Percentiles rank a stretch among this genome's conserved stretches.
These are phyloP conservation scores for Tragulus kanchil DNA, from an alignment of 2,113 vertebrate genomes.

Conservation along the genomic window DNA sequence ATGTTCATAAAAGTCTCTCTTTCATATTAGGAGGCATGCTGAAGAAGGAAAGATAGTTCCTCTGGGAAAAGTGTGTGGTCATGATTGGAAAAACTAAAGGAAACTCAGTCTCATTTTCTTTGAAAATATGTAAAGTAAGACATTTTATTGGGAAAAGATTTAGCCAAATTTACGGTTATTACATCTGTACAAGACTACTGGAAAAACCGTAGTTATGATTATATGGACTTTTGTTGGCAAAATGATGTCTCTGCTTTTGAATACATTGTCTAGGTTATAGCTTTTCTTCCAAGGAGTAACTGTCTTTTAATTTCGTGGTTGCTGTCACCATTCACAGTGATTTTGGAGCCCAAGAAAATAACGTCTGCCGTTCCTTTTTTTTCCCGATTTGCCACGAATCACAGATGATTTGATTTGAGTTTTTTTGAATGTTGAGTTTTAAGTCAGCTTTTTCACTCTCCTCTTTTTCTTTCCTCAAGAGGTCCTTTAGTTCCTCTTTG, in stretches of 20 bases:
- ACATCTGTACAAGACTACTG: no score
- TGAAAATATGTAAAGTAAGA: slow-evolving; percentile 38
- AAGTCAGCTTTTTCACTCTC: not conserved
- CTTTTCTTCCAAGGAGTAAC: not conserved
- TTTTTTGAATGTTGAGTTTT: not conserved
- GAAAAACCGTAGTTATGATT: no score
- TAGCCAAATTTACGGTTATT: slow-evolving; percentile 34
- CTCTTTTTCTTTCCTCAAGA: not conserved
- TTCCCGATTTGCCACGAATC: not conserved
- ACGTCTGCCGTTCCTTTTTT: not conserved
- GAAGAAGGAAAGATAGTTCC: not conserved
- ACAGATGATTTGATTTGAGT: not conserved
- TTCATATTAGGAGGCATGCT: not conserved
- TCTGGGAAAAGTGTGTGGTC: not conserved
- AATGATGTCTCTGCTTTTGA: no score
- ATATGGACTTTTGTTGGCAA: no score
- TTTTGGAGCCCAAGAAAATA: not conserved
- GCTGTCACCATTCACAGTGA: not conserved
- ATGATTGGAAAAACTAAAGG: slow-evolving; percentile 49
- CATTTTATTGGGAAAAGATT: not conserved
- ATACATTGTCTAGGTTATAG: no score
- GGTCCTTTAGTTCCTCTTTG: not conserved
- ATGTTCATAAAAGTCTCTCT: not conserved
- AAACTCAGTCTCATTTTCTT: slow-evolving; percentile 1
- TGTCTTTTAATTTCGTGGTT: not conserved